Conservation (phyloP, 2,888 invertebrate genomes). For the Sinhomidia bicolor region DNA sequence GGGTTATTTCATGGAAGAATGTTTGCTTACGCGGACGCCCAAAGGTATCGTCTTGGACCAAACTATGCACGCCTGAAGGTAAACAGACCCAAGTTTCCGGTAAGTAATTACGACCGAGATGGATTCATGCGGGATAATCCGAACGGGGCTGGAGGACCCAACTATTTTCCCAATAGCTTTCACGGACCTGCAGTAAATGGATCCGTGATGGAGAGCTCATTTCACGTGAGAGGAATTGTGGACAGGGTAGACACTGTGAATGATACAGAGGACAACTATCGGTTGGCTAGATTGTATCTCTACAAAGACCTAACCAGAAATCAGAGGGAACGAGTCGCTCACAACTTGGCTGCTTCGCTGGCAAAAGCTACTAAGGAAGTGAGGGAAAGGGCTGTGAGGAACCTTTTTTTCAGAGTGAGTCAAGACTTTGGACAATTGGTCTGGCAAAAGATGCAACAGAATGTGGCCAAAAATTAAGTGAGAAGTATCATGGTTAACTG, state of each 20-base stretch:
- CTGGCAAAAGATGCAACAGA: neutral
- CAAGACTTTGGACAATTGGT: conserved; percentile 31
- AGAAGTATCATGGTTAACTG: no score
- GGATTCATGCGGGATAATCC: neutral
- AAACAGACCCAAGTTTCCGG: neutral
- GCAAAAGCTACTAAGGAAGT: neutral
- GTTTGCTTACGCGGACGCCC: conserved; percentile 59
- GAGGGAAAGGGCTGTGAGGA: conserved; percentile 14
- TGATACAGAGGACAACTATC: conserved; percentile 40
- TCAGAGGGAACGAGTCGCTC: conserved; percentile 17
- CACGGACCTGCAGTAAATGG: conserved; percentile 19
- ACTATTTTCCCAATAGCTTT: conserved; percentile 42
- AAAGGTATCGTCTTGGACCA: conserved; percentile 48
- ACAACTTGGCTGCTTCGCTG: conserved; percentile 9
- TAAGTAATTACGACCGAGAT: neutral
- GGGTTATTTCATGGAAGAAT: conserved; percentile 32
- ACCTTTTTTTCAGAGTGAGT: conserved; percentile 14
- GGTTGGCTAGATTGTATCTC: conserved; percentile 29
- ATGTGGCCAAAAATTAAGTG: no score
- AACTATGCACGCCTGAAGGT: conserved; percentile 32
- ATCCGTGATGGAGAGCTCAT: neutral
- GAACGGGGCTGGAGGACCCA: neutral
- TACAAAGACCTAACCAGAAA: conserved; percentile 23
- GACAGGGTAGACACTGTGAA: conserved; percentile 48
- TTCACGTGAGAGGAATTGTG: conserved; percentile 44